Evolutionary conservation across 2,888 invertebrate species (phyloP), one percentile per base, ranked within the genome.

Genomic region (Diplolepis rosae): DNA sequence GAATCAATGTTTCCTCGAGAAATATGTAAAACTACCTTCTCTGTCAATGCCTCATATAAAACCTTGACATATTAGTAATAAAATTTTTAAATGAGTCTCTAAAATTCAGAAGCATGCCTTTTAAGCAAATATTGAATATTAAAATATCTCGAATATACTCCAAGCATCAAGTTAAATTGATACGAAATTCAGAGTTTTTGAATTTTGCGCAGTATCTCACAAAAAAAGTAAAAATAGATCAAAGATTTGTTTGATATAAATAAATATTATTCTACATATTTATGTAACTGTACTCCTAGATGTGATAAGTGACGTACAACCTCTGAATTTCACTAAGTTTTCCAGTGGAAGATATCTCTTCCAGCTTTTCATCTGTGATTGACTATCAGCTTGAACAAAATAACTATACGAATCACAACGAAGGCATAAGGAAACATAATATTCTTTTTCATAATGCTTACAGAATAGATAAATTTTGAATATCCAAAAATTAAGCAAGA

Each of bases 11-110:
- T 24, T 56, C 35, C 56, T 3, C 56, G 32, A 56, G 56, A 56
- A 32, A 61, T 24, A n/a, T 39, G 9, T 39, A 39, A 39, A 39
- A 18, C 24, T 35, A 61, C 39, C 22, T 39, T 61, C 61, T 61
- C 39, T 61, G 35, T 30, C 22, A 56, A 61, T 61, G n/a, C 39
- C n/a, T n/a, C n/a, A 35, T 13, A 39, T 24, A 61, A 61, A 61
- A 61, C n/a, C 39, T 61, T 7, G 24, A 61, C 24, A n/a, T 28
- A 2, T 52, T 27, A 27, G 6, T n/a, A 9, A 52, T 27, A 13
- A 22, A 24, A 35, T 35, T 39, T 3, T 6, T 5, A 39, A 61
- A 39, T 39, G 3, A 61, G 7, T 39, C 1, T 24, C 1, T 13
- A 4, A 5, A 35, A 13, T 35, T 35, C 30, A 28, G 30, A 45